phyloP scores from a whole-genome alignment of 2,113 vertebrate genomes.

The Elgaria multicarinata region DNA sequence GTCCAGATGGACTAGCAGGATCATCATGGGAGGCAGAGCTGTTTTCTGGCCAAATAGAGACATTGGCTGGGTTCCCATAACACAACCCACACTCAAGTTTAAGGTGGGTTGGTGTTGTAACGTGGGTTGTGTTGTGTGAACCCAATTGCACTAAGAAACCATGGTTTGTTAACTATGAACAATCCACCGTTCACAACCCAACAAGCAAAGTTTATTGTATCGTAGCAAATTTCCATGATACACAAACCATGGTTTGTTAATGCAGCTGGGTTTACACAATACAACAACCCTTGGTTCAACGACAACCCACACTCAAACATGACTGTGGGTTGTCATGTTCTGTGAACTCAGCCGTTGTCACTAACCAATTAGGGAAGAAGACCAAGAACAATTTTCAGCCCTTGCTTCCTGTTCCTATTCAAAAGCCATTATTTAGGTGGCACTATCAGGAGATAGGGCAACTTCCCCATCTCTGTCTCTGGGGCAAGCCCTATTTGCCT shows the following conservation, averaged over 20 bases:
- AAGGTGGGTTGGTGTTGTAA: background rate
- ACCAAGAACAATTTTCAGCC: background rate
- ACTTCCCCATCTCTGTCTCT: fast-evolving
- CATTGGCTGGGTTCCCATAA: background rate
- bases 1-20: background rate
- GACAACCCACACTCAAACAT: background rate
- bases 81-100: background rate
- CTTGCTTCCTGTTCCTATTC: background rate
- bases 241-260: no score
- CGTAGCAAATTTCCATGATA: no score
- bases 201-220: no score
- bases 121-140: no score
- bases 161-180: no score
- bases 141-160: no score
- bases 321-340: background rate
- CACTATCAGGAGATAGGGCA: background rate
- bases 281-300: no score
- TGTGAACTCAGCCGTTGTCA: background rate
- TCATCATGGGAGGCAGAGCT: no score
- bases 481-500: background rate
- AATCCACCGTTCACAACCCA: no score
- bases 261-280: no score
- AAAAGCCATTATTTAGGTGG: background rate
- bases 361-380: background rate
- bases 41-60: background rate